Conservation (phyloP, 2,113 vertebrate genomes). For the Stigmatopora nigra region DNA sequence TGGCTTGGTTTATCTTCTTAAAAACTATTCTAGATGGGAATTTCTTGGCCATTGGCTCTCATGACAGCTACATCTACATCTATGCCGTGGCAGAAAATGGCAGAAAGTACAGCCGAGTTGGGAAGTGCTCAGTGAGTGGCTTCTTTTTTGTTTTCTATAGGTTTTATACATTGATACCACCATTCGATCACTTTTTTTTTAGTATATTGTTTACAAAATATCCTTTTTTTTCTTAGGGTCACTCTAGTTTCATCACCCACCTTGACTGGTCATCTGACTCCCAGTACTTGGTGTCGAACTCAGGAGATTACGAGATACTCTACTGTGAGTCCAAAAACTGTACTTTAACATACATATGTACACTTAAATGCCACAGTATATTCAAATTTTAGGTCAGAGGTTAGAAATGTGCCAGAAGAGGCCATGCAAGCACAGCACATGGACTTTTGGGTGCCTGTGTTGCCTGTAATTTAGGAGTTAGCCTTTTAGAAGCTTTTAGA, state of each 20-base stretch:
- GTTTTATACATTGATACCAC: slow-evolving; percentile 29
- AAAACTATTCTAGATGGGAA: slow-evolving; percentile 76
- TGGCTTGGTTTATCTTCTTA: neutral
- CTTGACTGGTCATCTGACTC: slow-evolving; percentile 95
- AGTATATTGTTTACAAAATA: neutral
- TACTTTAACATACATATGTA: too few species aligned
- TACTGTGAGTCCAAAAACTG: slow-evolving; percentile 82
- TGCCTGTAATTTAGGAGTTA: too few species aligned
- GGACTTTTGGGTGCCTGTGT: too few species aligned
- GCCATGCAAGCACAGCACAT: too few species aligned
- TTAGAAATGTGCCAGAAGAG: too few species aligned
- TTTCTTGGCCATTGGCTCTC: slow-evolving; percentile 93
- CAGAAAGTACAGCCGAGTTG: slow-evolving; percentile 87
- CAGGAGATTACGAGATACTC: slow-evolving; percentile 96
- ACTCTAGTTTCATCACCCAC: slow-evolving; percentile 98
- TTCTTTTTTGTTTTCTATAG: slow-evolving; percentile 21
- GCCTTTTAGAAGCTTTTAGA: too few species aligned
- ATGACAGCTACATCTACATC: slow-evolving; percentile 98
- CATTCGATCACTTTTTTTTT: neutral
- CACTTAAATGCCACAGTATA: too few species aligned
- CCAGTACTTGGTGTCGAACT: slow-evolving; percentile 95
- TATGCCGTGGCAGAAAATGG: slow-evolving; percentile 86
- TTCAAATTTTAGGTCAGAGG: too few species aligned
- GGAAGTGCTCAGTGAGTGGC: slow-evolving; percentile 89
- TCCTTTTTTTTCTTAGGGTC: slow-evolving; percentile 72